Evolutionary conservation across 2,797 vertebrate species (phyloP).

Genomic region (Catamblyrhynchus diadema): DNA sequence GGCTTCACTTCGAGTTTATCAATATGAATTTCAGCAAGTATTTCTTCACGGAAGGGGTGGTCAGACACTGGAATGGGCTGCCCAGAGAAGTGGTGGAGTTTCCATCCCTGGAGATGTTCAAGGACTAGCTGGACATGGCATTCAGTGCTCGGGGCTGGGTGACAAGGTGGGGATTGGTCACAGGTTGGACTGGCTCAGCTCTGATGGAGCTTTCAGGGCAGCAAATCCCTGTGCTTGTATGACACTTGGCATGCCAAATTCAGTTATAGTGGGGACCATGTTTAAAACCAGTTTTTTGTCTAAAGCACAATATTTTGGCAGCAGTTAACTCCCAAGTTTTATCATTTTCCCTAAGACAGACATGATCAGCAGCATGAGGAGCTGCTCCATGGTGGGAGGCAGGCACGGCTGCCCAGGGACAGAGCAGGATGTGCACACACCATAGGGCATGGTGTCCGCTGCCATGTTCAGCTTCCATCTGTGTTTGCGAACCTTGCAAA

Average conservation of each 20-base stretch:
- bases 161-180: not conserved
- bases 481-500: not conserved
- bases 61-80: not conserved
- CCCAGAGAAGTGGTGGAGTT: not conserved
- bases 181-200: not conserved
- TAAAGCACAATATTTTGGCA: not conserved
- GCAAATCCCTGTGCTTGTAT: not conserved
- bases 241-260: not conserved
- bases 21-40: not conserved
- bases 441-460: not conserved
- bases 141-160: not conserved
- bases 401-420: not conserved
- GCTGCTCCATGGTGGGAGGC: not conserved
- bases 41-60: not conserved
- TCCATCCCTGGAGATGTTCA: not conserved
- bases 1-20: not conserved
- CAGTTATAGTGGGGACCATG: not conserved
- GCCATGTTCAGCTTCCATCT: fast-evolving
- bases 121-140: not conserved
- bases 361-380: not conserved
- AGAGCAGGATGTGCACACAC: not conserved
- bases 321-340: not conserved
- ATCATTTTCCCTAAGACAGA: not conserved
- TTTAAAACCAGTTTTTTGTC: not conserved
- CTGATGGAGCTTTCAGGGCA: not conserved